A percentile compares a stretch with the other conserved stretches of the same genome.
phyloP scores from a whole-genome alignment of 2,113 vertebrate species.

The Noctilio leporinus region DNA sequence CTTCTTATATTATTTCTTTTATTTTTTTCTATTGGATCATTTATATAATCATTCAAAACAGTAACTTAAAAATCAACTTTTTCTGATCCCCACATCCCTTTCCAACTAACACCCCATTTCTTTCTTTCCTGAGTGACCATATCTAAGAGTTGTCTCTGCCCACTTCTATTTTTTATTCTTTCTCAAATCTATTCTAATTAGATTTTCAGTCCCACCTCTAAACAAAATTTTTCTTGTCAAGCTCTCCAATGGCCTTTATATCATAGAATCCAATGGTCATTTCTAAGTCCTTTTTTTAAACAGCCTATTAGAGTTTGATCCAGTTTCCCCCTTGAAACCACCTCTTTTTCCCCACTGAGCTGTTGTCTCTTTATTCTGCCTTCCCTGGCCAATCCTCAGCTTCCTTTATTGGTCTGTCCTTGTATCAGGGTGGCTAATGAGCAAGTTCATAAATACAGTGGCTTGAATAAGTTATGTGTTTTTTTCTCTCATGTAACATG shows the following conservation, averaged over 20 bases:
- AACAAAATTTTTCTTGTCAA: neutral
- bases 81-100: neutral
- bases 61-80: neutral
- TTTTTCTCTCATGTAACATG: neutral
- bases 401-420: neutral
- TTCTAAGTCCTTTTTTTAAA: neutral
- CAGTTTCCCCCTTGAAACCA: neutral
- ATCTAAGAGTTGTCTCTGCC: neutral
- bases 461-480: neutral
- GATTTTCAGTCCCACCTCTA: neutral
- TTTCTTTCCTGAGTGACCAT: neutral
- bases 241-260: neutral
- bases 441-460: neutral
- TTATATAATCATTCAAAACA: neutral
- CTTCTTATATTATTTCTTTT: neutral
- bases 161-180: neutral
- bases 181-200: neutral
- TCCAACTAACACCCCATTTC: neutral
- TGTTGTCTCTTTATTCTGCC: neutral
- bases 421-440: neutral
- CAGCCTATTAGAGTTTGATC: neutral
- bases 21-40: neutral
- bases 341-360: rapidly evolving
- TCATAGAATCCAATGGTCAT: neutral
- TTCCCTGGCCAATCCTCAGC: neutral